phyloP scores from a whole-genome alignment of 2,888 invertebrate species.

The Dryocosmus kuriphilus region DNA sequence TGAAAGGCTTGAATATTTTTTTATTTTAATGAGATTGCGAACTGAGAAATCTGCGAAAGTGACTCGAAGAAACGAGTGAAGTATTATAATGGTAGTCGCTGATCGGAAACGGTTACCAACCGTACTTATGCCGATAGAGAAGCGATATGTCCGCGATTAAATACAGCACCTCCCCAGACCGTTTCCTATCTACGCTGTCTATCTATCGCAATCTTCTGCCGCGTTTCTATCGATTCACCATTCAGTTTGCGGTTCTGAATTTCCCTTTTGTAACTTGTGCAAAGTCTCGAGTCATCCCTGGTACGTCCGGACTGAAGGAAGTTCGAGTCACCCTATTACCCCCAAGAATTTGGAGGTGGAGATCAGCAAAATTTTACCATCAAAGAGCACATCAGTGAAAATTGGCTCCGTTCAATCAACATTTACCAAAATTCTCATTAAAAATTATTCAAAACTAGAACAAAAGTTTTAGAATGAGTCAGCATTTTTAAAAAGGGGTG shows the following conservation, averaged over 20 bases:
- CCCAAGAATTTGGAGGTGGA: background rate
- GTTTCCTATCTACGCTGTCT: conserved; percentile 28
- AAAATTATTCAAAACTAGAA: background rate
- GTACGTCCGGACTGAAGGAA: conserved; percentile 13
- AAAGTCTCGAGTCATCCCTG: conserved; percentile 20
- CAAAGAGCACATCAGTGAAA: conserved; percentile 18
- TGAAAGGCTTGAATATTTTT: conserved; percentile 5
- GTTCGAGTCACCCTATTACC: conserved; percentile 7
- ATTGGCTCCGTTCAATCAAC: conserved; percentile 9
- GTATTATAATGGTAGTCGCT: conserved; percentile 37
- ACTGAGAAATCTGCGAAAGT: conserved; percentile 24
- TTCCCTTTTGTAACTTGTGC: conserved; percentile 39
- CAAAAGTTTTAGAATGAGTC: background rate
- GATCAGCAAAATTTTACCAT: conserved; percentile 4
- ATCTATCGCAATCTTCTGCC: conserved; percentile 39
- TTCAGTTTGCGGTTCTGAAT: conserved; percentile 39
- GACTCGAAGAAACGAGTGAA: conserved; percentile 25
- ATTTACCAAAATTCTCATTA: background rate
- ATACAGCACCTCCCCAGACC: conserved; percentile 27
- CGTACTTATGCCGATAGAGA: conserved; percentile 33
- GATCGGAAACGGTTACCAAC: conserved; percentile 31
- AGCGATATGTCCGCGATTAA: conserved; percentile 40
- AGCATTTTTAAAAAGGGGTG: background rate
- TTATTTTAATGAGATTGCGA: conserved; percentile 32
- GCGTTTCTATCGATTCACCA: conserved; percentile 39